These are phyloP conservation scores for Ctenomys sociabilis DNA, from an alignment of 2,113 vertebrate genomes.

Conservation along the genomic window DNA sequence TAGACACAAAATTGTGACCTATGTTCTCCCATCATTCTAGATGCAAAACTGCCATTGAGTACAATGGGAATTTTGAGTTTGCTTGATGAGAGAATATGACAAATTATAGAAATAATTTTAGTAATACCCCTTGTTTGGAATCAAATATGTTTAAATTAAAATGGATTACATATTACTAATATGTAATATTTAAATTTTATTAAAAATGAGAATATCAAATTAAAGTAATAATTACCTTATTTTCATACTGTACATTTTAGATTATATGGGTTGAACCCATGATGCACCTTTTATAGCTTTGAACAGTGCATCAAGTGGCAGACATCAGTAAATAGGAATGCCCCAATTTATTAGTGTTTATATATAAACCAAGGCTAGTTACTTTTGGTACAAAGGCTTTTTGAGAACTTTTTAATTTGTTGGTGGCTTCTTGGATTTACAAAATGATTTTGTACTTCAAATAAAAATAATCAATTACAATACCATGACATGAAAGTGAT, in stretches of 20 bases:
- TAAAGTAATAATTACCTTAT: slow-evolving; percentile 47
- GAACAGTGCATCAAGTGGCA: slow-evolving; percentile 73
- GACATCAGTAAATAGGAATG: slow-evolving; percentile 82
- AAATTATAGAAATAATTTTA: slow-evolving; percentile 75
- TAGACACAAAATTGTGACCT: slow-evolving; percentile 46
- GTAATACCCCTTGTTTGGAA: slow-evolving; percentile 63
- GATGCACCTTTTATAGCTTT: slow-evolving; percentile 74
- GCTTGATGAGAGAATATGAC: slow-evolving; percentile 79
- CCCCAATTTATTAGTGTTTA: slow-evolving; percentile 61
- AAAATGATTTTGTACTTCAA: slow-evolving; percentile 74
- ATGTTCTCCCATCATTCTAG: slow-evolving; percentile 76
- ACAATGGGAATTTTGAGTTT: slow-evolving; percentile 81
- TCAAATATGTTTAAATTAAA: slow-evolving; percentile 58
- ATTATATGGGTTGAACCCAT: slow-evolving; percentile 53
- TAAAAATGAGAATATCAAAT: slow-evolving; percentile 64
- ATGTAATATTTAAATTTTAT: slow-evolving; percentile 40
- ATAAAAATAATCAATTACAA: slow-evolving; percentile 73
- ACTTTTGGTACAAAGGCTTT: slow-evolving; percentile 73
- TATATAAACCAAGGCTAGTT: slow-evolving; percentile 70
- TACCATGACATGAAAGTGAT: slow-evolving; percentile 72
- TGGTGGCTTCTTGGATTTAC: slow-evolving; percentile 70
- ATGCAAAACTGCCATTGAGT: slow-evolving; percentile 80
- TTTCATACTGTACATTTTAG: slow-evolving; percentile 61
- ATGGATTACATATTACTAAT: slow-evolving; percentile 58
- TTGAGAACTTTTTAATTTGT: slow-evolving; percentile 69